phyloP scores from a whole-genome alignment of 2,888 invertebrate species.

The Tenthredo livida region DNA sequence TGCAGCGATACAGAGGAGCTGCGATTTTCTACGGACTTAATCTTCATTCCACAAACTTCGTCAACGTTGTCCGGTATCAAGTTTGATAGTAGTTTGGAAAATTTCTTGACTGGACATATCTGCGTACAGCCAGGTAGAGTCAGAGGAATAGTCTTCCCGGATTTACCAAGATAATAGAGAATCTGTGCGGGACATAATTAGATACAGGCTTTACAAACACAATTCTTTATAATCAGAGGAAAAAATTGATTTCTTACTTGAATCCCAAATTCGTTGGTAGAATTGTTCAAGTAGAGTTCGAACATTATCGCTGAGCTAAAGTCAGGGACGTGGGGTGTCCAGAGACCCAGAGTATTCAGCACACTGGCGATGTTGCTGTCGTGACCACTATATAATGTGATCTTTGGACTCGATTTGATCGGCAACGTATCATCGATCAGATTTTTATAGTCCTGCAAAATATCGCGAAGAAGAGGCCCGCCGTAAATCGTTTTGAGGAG shows the following conservation, averaged over 20 bases:
- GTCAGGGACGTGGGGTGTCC: slow-evolving; percentile 69
- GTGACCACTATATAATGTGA: slow-evolving; percentile 69
- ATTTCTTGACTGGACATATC: slow-evolving; percentile 65
- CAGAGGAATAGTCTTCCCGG: slow-evolving; percentile 53
- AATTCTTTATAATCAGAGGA: neutral
- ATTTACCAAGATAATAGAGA: slow-evolving; percentile 31
- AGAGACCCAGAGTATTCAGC: slow-evolving; percentile 68
- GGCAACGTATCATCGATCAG: slow-evolving; percentile 61
- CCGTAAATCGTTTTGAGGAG: slow-evolving; percentile 23
- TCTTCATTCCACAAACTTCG: slow-evolving; percentile 53
- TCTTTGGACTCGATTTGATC: neutral
- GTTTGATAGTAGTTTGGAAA: slow-evolving; percentile 59
- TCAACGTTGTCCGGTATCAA: slow-evolving; percentile 58
- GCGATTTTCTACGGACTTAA: neutral
- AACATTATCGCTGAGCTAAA: slow-evolving; percentile 69
- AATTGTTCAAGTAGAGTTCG: slow-evolving; percentile 65
- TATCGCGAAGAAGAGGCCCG: slow-evolving; percentile 55
- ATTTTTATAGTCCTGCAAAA: slow-evolving; percentile 55
- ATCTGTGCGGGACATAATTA: neutral
- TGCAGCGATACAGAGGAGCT: neutral
- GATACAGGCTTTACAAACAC: neutral
- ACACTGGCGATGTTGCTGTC: slow-evolving; percentile 70
- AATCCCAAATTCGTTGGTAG: slow-evolving; percentile 61
- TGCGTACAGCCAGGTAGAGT: slow-evolving; percentile 65
- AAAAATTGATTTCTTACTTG: slow-evolving; percentile 63